phyloP scores from a whole-genome alignment of 1,140 invertebrate species.

The Glomeris maerens region DNA sequence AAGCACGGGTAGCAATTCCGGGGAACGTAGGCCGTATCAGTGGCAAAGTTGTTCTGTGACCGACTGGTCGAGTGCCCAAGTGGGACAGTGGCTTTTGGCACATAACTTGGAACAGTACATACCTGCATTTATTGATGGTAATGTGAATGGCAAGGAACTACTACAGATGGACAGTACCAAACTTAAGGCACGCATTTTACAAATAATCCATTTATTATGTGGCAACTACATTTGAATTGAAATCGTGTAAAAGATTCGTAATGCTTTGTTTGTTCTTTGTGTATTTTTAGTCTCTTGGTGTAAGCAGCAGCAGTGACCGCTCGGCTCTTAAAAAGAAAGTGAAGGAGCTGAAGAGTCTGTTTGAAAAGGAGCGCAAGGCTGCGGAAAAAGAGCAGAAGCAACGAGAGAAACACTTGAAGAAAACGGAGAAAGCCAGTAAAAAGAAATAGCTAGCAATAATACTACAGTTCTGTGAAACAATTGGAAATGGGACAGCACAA shows the following conservation, averaged over 20 bases:
- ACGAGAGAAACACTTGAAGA: conserved; percentile 50
- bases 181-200: conserved; percentile 45
- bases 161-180: conserved; percentile 70
- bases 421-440: conserved; percentile 55
- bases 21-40: conserved; percentile 21
- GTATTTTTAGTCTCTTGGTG: conserved; percentile 44
- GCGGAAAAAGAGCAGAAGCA: conserved; percentile 32
- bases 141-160: conserved; percentile 65
- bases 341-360: conserved; percentile 56
- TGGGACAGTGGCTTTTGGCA: conserved; percentile 72
- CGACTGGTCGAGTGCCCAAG: conserved; percentile 35
- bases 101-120: conserved; percentile 70
- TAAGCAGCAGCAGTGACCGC: conserved; percentile 58
- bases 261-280: neutral
- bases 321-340: conserved; percentile 69
- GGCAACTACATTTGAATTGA: no score
- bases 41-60: conserved; percentile 20
- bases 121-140: conserved; percentile 63
- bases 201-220: neutral
- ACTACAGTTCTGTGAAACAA: no score
- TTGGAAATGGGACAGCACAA: no score
- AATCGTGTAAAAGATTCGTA: neutral
- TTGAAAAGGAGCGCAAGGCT: conserved; percentile 55
- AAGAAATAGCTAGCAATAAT: conserved; percentile 23
- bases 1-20: neutral